These are phyloP conservation scores for Eurois occulta DNA, from an alignment of 2,888 invertebrate genomes.

Conservation along the genomic window DNA sequence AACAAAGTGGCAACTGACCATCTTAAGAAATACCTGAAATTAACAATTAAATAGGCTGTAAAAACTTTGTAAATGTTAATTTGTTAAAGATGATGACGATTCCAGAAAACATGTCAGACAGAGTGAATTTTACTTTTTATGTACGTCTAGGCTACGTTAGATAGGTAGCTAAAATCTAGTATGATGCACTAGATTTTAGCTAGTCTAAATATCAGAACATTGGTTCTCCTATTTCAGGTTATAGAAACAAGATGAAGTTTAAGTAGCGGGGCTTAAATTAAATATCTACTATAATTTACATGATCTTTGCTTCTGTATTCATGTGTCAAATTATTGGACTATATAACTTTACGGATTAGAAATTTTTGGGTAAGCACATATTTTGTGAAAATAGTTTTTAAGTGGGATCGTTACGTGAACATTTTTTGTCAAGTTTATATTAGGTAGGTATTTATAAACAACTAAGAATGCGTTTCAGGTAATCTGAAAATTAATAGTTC, in stretches of 20 bases:
- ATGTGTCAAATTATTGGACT: constrained; percentile 4
- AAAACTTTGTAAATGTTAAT: background rate
- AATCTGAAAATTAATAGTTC: constrained; percentile 3
- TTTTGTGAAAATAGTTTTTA: background rate
- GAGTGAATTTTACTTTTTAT: background rate
- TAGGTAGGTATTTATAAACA: background rate
- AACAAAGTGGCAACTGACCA: background rate
- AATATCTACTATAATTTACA: too few relatives aligned
- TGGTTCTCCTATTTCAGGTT: constrained; percentile 2
- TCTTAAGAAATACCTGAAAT: background rate
- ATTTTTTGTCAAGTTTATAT: background rate
- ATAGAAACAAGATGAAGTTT: background rate
- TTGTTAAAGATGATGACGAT: background rate
- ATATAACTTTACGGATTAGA: background rate
- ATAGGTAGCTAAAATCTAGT: constrained; percentile 2
- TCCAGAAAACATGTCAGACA: background rate
- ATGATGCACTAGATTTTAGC: too few relatives aligned
- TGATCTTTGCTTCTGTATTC: constrained; percentile 1
- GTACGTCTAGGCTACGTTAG: background rate
- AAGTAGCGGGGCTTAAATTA: too few relatives aligned
- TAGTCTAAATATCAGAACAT: background rate
- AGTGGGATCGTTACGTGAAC: too few relatives aligned
- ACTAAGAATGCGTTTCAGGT: constrained; percentile 1
- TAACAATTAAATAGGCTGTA: background rate
- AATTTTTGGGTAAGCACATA: background rate